Base-by-base conservation (phyloP, 2,888 invertebrate species). In the Phalera bucephala region DNA sequence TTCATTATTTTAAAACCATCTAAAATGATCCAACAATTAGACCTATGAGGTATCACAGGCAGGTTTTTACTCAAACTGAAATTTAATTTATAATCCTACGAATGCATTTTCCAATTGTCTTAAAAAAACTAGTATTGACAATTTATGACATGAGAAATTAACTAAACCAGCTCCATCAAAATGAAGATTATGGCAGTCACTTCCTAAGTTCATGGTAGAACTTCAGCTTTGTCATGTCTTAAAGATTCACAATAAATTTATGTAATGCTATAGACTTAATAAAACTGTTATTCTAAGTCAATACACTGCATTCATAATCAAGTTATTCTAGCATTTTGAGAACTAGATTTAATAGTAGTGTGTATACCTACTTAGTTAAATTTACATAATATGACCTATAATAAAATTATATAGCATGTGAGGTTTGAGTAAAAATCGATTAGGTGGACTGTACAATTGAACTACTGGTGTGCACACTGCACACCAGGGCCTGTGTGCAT, bases 391-490 rank as follows among this genome's bases (percentile, higher is more conserved):
- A 70, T 74, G 82, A 85, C 68, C 79, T 86, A 86, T 71, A 53
- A 75, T 77, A 79, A 79, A 77, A 80, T 74, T 75, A 80, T 64
- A 78, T 69, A 68, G 66, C 17, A 17, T 72, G 67, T 83, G 83
- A 86, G 79, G 81, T 84, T 72, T 72, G 74, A 77, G 76, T 82
- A 76, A 57, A 74, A 75, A 76, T 75, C 69, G 73, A 68, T 62
- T 54, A 52, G 43, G 49, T 53, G 63, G 71, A 63, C n/a, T n/a
- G n/a, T n/a, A n/a, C 45, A 72, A 83, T 84, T 84, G 58, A 74
- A 78, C 91, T 93, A 96, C 90, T 96, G 95, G 76, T 95, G 94
- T 63, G 95, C 94, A 86, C 96, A 96, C 80, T 95, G 95, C 55
- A 96, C 93, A 40, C 93, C 91, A 31, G 90, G 88, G 1, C 91